Percentiles rank a stretch among this genome's conserved stretches.
These are phyloP conservation scores for Numida meleagris DNA, from an alignment of 2,113 vertebrate species.

Conservation along the genomic window DNA sequence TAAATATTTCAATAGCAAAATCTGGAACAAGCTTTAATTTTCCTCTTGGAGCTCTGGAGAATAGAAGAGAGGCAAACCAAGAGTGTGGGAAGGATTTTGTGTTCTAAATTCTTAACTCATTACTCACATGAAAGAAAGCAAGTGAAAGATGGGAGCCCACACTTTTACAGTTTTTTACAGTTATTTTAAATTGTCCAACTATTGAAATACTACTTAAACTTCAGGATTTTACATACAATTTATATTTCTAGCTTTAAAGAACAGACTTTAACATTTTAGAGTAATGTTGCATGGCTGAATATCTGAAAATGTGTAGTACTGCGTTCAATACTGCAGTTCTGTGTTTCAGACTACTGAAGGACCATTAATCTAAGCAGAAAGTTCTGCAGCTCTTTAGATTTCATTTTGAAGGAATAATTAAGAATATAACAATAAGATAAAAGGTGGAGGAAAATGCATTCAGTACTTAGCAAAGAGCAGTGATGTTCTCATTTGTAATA, in stretches of 20 bases:
- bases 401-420: not conserved
- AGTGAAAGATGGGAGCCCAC: not conserved
- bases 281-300: not conserved
- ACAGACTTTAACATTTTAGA: too few relatives aligned
- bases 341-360: not conserved
- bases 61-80: not conserved
- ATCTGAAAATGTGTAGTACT: not conserved
- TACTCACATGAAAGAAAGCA: not conserved
- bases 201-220: not conserved
- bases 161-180: too few relatives aligned
- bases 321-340: not conserved
- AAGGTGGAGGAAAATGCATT: not conserved
- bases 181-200: not conserved
- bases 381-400: not conserved
- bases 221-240: not conserved
- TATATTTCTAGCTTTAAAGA: not conserved
- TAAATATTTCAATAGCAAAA: not conserved
- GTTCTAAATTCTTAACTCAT: not conserved
- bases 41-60: not conserved
- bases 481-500: not conserved
- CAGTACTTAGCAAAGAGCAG: too few relatives aligned
- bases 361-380: not conserved
- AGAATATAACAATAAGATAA: not conserved
- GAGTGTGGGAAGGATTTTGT: not conserved
- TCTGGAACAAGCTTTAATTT: not conserved